Evolutionary conservation across 2,113 vertebrate species (phyloP).

Genomic region (Callipepla squamata): DNA sequence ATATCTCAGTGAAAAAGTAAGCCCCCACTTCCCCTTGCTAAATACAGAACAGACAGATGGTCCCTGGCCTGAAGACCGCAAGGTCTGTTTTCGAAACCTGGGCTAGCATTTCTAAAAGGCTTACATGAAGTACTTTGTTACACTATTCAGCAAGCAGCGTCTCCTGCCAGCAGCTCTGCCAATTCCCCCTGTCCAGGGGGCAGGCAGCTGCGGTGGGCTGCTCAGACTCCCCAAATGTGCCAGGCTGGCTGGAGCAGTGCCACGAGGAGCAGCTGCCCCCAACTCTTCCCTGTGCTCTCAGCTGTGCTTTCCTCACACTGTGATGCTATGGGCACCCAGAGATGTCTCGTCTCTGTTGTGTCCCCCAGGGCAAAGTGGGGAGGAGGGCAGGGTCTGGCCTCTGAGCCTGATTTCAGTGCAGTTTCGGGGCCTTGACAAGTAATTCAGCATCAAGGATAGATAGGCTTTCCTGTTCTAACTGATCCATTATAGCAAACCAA

Average conservation of each 20-base stretch:
- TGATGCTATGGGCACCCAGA: neutral
- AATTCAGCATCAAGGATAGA: neutral
- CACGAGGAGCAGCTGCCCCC: neutral
- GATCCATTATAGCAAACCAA: neutral
- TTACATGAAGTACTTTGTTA: neutral
- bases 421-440: neutral
- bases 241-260: neutral
- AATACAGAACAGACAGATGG: slow-evolving; percentile 7
- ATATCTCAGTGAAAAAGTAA: neutral
- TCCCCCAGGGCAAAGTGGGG: neutral
- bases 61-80: slow-evolving; percentile 7
- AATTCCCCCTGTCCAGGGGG: neutral
- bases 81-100: neutral
- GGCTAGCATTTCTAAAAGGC: neutral
- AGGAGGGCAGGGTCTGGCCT: neutral
- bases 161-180: slow-evolving; percentile 8
- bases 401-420: rapidly evolving
- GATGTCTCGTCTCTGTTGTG: rapidly evolving
- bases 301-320: neutral
- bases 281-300: neutral
- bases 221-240: neutral
- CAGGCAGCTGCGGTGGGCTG: neutral
- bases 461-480: neutral
- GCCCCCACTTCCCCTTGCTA: neutral
- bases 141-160: neutral